phyloP scores from a whole-genome alignment of 2,113 vertebrate genomes.

The Gallinago media region DNA sequence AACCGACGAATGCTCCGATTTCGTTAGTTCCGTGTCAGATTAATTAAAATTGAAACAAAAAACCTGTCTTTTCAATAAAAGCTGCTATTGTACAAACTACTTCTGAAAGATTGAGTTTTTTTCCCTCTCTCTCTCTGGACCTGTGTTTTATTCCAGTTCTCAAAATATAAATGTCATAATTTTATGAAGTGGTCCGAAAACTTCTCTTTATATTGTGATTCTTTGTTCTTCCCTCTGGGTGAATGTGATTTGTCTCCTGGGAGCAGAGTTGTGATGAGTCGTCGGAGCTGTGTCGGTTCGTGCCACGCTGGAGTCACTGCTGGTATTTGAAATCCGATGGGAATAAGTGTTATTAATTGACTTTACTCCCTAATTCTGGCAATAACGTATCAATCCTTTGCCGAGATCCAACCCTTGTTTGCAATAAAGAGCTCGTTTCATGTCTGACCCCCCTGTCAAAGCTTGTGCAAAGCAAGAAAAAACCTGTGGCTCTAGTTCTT shows the following conservation, averaged over 20 bases:
- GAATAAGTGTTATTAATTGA: neutral
- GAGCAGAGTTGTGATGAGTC: neutral
- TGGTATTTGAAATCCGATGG: neutral
- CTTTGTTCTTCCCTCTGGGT: neutral
- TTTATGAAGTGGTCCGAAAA: neutral
- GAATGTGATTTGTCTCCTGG: neutral
- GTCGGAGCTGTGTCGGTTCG: neutral
- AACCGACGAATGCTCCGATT: neutral
- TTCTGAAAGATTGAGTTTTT: neutral
- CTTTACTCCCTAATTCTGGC: neutral
- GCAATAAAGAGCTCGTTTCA: neutral
- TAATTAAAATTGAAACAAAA: neutral
- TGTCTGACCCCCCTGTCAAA: neutral
- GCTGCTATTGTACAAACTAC: slow-evolving; percentile 5
- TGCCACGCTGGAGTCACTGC: neutral
- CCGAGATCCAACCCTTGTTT: neutral
- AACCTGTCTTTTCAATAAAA: neutral
- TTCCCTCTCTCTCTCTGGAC: neutral
- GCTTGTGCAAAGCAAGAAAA: neutral
- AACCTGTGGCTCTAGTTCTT: neutral
- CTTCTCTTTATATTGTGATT: neutral
- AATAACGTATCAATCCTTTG: neutral
- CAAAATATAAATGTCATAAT: neutral
- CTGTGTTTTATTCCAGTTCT: slow-evolving; percentile 10
- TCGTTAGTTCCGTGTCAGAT: neutral